Conservation (phyloP, 2,888 invertebrate species). For the Drosophila yooni region DNA sequence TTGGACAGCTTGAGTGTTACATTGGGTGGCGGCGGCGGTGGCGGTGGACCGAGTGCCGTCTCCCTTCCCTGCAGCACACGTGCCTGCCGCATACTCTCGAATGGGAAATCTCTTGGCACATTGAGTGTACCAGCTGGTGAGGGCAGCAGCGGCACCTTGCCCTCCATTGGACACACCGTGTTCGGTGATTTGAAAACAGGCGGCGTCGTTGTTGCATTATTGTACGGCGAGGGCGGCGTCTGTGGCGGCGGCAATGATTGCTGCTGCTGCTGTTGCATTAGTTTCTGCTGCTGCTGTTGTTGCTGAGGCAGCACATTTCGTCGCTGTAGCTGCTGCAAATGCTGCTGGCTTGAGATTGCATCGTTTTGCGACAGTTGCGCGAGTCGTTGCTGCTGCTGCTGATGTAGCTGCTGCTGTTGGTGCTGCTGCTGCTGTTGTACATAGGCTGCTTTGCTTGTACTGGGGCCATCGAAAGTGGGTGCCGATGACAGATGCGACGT, state of each 20-base stretch:
- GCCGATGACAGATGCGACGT: conserved; percentile 61
- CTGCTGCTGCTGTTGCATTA: conserved; percentile 44
- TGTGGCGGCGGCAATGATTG: conserved; percentile 55
- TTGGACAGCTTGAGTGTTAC: conserved; percentile 80
- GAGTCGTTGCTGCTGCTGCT: conserved; percentile 58
- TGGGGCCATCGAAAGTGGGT: conserved; percentile 69
- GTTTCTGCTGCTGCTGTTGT: conserved; percentile 35
- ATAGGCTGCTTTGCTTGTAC: conserved; percentile 74
- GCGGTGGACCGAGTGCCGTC: conserved; percentile 80
- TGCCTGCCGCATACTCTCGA: conserved; percentile 96
- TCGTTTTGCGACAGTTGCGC: conserved; percentile 66
- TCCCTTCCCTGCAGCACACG: conserved; percentile 93
- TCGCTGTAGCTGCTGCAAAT: conserved; percentile 59
- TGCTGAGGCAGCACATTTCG: conserved; percentile 47
- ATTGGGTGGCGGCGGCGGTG: conserved; percentile 74
- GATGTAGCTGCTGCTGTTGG: conserved; percentile 46
- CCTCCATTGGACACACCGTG: conserved; percentile 94
- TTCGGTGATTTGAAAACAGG: conserved; percentile 91
- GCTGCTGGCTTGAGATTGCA: conserved; percentile 77
- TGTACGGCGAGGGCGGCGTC: conserved; percentile 54
- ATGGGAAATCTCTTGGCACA: conserved; percentile 89
- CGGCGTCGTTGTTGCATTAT: conserved; percentile 62
- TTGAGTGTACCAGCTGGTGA: conserved; percentile 85
- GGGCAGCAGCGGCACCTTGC: conserved; percentile 88
- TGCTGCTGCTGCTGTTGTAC: conserved; percentile 69